phyloP scores from a whole-genome alignment of 2,797 vertebrate species.

The Megaceryle alcyon region DNA sequence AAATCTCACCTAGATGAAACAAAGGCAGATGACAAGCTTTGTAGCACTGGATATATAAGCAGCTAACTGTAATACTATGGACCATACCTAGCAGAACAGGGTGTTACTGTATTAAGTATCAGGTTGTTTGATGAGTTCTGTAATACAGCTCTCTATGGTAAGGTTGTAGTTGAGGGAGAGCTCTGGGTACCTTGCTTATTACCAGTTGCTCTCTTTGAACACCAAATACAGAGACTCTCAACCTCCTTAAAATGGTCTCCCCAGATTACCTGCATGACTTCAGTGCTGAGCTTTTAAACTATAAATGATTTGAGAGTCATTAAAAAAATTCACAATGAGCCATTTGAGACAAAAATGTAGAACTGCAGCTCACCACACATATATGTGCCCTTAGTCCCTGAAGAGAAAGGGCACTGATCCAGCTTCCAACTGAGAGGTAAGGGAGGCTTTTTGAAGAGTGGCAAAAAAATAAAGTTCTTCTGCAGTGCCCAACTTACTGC shows the following conservation, averaged over 20 bases:
- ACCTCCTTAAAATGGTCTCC: not conserved
- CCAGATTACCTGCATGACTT: not conserved
- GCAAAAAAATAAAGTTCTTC: not conserved
- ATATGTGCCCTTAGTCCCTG: not conserved
- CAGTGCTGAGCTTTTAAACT: not conserved
- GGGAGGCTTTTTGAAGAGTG: not conserved
- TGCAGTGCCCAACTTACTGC: not conserved
- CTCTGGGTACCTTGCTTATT: not conserved
- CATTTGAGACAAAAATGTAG: not conserved
- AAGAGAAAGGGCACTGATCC: not conserved
- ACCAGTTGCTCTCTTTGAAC: not conserved
- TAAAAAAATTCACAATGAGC: not conserved
- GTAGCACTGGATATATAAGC: not conserved
- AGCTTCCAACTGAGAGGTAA: not conserved
- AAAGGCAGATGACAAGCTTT: not conserved
- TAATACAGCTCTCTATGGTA: not conserved
- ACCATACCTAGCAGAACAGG: not conserved
- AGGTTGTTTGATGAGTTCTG: not conserved
- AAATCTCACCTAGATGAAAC: not conserved
- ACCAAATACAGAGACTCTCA: not conserved
- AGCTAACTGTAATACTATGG: not conserved
- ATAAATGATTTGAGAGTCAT: not conserved
- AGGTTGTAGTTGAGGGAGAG: not conserved
- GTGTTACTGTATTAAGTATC: not conserved
- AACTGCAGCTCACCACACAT: not conserved